Conservation (phyloP, 2,888 invertebrate genomes). For the Drosophila maculinotata region DNA sequence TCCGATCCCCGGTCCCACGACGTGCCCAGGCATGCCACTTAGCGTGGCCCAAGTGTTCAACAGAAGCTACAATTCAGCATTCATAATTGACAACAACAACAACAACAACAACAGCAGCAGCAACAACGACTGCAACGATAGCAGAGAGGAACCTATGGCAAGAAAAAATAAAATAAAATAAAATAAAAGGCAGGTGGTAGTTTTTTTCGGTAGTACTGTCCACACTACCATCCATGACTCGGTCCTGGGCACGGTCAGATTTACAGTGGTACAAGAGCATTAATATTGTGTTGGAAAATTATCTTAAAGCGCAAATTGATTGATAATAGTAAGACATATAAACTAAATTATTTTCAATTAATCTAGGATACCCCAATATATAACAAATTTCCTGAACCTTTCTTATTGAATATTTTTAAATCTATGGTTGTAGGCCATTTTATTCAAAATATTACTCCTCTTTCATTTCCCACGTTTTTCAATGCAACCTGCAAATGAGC, state of each 20-base stretch:
- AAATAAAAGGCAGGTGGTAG: conserved; percentile 83
- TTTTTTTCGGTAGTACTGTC: conserved; percentile 76
- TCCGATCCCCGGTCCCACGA: conserved; percentile 71
- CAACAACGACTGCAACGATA: conserved; percentile 30
- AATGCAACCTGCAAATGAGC: neutral
- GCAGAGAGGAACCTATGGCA: conserved; percentile 53
- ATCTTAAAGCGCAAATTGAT: neutral
- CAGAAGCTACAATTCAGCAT: conserved; percentile 83
- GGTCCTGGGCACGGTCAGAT: conserved; percentile 65
- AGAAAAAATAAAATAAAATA: conserved; percentile 49
- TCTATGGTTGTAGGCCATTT: neutral
- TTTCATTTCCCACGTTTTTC: conserved; percentile 8
- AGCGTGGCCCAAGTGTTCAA: conserved; percentile 81
- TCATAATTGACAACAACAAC: conserved; percentile 75
- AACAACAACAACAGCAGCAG: conserved; percentile 43
- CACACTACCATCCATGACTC: conserved; percentile 70
- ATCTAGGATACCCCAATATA: too few relatives aligned
- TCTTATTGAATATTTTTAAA: neutral
- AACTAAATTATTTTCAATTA: too few relatives aligned
- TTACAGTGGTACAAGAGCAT: conserved; percentile 75
- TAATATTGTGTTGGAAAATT: neutral
- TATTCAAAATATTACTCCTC: neutral
- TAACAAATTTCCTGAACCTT: neutral
- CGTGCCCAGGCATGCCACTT: conserved; percentile 80
- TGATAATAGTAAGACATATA: too few relatives aligned